A percentile compares a stretch with the other conserved stretches of the same genome.
phyloP scores from a whole-genome alignment of 2,797 vertebrate species.

The Chrosomus eos region DNA sequence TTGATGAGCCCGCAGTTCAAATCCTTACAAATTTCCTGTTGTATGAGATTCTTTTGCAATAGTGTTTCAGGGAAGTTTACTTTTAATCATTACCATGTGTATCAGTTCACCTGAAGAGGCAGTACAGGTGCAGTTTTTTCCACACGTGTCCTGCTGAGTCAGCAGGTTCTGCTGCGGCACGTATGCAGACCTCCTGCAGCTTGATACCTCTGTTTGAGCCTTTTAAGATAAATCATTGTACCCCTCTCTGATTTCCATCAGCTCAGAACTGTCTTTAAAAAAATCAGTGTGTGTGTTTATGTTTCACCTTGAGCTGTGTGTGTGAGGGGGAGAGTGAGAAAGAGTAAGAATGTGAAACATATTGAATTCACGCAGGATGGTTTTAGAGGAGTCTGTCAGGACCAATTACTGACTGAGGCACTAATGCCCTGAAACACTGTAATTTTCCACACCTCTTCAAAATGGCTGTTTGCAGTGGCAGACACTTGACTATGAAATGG shows the following conservation, averaged over 20 bases:
- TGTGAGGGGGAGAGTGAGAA: background rate
- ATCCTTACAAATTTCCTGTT: background rate
- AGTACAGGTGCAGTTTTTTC: background rate
- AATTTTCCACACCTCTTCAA: constrained; percentile 50
- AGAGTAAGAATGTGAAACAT: constrained; percentile 32
- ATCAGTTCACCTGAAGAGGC: constrained; percentile 28
- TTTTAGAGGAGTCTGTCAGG: constrained; percentile 43
- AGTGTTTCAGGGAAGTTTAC: background rate
- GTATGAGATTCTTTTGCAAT: background rate
- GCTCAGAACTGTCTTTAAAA: constrained; percentile 15
- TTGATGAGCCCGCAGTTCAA: background rate
- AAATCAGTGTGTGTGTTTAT: constrained; percentile 24
- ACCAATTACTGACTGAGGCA: constrained; percentile 54
- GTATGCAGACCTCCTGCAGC: constrained; percentile 70
- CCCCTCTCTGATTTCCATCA: constrained; percentile 36
- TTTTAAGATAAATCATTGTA: constrained; percentile 47
- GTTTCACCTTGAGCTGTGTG: constrained; percentile 18
- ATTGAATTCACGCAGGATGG: constrained; percentile 45
- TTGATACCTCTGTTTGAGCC: constrained; percentile 13
- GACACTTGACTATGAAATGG: constrained; percentile 46
- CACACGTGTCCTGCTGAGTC: constrained; percentile 39
- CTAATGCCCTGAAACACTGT: constrained; percentile 54
- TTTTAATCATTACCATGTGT: constrained; percentile 17
- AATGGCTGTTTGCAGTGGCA: constrained; percentile 47
- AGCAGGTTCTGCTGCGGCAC: constrained; percentile 58